Conservation (phyloP, 2,888 invertebrate genomes). For the Ramazzottius varieornatus region DNA sequence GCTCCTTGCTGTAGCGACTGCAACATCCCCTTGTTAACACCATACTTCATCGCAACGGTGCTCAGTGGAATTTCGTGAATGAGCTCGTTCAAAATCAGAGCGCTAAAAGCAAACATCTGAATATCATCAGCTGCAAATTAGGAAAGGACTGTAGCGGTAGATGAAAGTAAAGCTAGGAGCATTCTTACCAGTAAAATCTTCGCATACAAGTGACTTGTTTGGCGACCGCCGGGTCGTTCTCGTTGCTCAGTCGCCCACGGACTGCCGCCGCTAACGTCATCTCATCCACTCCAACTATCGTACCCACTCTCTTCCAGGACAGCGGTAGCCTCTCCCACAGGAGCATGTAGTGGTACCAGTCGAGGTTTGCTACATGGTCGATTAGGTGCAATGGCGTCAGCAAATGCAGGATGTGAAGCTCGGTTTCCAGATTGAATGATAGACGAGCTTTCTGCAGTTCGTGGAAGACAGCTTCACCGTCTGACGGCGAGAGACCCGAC, state of each 20-base stretch:
- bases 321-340: conserved; percentile 53
- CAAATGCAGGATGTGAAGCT: conserved; percentile 74
- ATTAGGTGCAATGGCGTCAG: conserved; percentile 66
- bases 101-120: conserved; percentile 31
- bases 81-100: conserved; percentile 67
- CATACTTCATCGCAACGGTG: conserved; percentile 53
- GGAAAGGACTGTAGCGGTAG: no score
- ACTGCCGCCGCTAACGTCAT: conserved; percentile 41
- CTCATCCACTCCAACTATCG: conserved; percentile 62
- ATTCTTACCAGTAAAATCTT: conserved; percentile 26
- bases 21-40: conserved; percentile 58
- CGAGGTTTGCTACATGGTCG: conserved; percentile 46
- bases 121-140: conserved; percentile 16
- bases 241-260: conserved; percentile 7
- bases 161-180: neutral
- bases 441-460: conserved; percentile 68
- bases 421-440: conserved; percentile 70
- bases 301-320: conserved; percentile 57
- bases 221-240: neutral
- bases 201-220: conserved; percentile 36
- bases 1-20: conserved; percentile 81
- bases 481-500: conserved; percentile 76
- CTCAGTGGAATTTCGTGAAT: conserved; percentile 62
- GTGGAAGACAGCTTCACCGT: conserved; percentile 58
- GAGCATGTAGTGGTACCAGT: conserved; percentile 37